Percentiles rank a stretch among this genome's conserved stretches.
Evolutionary conservation across 2,797 vertebrate species (phyloP).

Genomic region (Pelobates cultripes): DNA sequence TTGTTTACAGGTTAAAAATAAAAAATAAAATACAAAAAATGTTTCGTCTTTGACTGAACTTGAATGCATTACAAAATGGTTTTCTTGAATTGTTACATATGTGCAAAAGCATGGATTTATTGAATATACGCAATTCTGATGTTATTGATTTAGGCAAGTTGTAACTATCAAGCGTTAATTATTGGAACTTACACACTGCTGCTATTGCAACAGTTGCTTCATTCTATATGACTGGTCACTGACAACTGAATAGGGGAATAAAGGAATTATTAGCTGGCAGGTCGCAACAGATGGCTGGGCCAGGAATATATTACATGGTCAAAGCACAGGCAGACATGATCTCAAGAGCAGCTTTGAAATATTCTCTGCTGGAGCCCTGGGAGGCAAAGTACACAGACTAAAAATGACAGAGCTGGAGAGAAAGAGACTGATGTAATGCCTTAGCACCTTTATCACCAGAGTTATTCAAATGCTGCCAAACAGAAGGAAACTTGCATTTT

Average conservation of each 20-base stretch:
- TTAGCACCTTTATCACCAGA: too few species aligned
- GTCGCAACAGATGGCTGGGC: conserved; percentile 25
- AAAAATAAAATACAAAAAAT: too few species aligned
- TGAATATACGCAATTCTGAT: too few species aligned
- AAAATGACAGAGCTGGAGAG: neutral
- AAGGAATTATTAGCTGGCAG: conserved; percentile 9
- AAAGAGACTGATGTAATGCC: neutral
- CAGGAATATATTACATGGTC: neutral
- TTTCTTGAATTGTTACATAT: too few species aligned
- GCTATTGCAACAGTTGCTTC: neutral
- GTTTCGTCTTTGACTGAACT: too few species aligned
- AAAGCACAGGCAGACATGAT: neutral
- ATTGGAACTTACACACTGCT: neutral
- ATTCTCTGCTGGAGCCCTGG: neutral
- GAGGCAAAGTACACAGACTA: conserved; percentile 6
- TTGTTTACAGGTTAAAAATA: too few species aligned
- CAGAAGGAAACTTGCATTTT: too few species aligned
- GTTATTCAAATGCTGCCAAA: too few species aligned
- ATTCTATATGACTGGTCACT: neutral
- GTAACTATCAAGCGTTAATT: neutral
- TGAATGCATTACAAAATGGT: too few species aligned
- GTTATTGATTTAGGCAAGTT: neutral
- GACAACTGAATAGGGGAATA: neutral
- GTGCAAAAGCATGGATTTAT: too few species aligned
- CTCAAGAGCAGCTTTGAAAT: neutral